Percentiles rank a stretch among this genome's conserved stretches.
Conservation (phyloP, 64 coral and sea anemone species). For the Actinia equina region DNA sequence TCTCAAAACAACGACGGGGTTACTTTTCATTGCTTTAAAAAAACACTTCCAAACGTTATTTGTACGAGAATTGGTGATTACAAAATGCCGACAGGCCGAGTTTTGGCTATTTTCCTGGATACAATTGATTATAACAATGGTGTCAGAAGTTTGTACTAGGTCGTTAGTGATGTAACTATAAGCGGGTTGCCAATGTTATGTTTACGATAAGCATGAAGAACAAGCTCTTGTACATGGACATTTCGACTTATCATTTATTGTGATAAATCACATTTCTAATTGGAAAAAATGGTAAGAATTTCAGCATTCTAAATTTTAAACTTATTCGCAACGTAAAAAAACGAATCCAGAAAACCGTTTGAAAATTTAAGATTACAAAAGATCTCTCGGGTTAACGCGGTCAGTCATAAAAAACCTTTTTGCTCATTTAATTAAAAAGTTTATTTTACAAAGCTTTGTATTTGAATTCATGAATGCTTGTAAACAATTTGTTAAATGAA, state of each 20-base stretch:
- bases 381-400: too few relatives aligned
- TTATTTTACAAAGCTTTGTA: not conserved
- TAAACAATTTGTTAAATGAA: not conserved
- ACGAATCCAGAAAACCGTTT: too few relatives aligned
- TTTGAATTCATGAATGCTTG: not conserved
- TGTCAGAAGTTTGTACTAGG: not conserved
- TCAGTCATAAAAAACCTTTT: too few relatives aligned
- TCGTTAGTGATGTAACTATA: not conserved
- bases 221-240: not conserved
- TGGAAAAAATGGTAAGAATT: not conserved
- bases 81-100: not conserved
- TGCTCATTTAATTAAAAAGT: not conserved
- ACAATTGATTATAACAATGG: not conserved
- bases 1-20: too few relatives aligned
- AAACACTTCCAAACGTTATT: too few relatives aligned
- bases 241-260: not conserved
- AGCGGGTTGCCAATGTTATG: not conserved
- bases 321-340: too few relatives aligned
- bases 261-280: not conserved
- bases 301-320: not conserved
- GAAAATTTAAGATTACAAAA: too few relatives aligned
- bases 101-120: not conserved
- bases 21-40: too few relatives aligned
- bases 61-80: not conserved
- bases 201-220: conserved; percentile 11